Conservation (phyloP, 1,140 invertebrate species). For the Pseudomyrmex cubaensis region DNA sequence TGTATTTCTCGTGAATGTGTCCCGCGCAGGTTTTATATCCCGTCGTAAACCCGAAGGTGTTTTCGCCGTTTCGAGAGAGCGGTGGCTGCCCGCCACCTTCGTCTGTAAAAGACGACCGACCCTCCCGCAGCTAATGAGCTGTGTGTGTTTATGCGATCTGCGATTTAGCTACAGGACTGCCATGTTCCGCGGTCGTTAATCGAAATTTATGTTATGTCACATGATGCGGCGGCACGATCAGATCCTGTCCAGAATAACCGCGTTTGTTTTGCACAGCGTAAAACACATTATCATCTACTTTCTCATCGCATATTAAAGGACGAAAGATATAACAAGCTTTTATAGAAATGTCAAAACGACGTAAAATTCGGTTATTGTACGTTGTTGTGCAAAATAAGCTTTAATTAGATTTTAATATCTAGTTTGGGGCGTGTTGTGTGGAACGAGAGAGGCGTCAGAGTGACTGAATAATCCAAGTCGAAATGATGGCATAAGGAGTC, state of each 20-base stretch:
- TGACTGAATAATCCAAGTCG: slow-evolving; percentile 35
- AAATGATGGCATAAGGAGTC: not conserved
- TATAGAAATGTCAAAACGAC: not conserved
- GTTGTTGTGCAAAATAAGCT: too few species aligned
- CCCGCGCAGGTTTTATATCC: slow-evolving; percentile 69
- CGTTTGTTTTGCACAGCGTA: slow-evolving; percentile 24
- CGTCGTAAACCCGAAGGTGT: slow-evolving; percentile 71
- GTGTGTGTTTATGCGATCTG: slow-evolving; percentile 77
- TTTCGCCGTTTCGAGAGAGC: slow-evolving; percentile 49
- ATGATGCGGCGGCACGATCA: slow-evolving; percentile 24
- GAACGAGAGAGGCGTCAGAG: not conserved
- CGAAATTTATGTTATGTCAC: slow-evolving; percentile 71
- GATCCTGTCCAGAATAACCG: not conserved
- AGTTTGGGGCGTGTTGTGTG: not conserved
- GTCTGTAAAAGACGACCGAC: slow-evolving; percentile 76
- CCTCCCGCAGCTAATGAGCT: slow-evolving; percentile 78
- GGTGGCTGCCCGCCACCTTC: slow-evolving; percentile 71
- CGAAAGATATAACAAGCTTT: not conserved
- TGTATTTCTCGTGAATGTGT: slow-evolving; percentile 57
- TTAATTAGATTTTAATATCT: not conserved
- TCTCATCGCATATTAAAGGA: too few species aligned
- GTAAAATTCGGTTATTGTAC: not conserved
- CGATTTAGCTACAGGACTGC: slow-evolving; percentile 76
- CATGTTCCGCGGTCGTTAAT: slow-evolving; percentile 67
- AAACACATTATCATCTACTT: not conserved